These are phyloP conservation scores for Trichonephila clavipes DNA, from an alignment of 1,140 invertebrate genomes.

Conservation along the genomic window DNA sequence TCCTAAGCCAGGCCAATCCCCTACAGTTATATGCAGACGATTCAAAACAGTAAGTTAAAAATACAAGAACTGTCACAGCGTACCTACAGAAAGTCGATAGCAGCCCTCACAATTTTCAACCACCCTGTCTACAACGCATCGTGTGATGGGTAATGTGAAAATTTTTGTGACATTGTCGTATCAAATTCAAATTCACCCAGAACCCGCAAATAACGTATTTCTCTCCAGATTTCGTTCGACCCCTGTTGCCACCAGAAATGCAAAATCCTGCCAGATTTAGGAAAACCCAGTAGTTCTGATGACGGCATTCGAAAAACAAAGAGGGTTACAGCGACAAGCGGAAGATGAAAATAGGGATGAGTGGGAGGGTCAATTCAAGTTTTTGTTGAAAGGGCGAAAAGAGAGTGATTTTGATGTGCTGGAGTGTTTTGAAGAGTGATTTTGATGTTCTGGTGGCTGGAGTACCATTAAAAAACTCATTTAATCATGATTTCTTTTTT, in stretches of 20 bases:
- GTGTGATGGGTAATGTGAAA: slow-evolving; percentile 21
- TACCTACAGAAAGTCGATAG: slow-evolving; percentile 61
- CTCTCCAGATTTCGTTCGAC: not conserved
- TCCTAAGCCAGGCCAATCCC: not conserved
- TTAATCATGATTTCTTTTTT: too few relatives aligned
- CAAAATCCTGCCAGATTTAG: slow-evolving; percentile 51
- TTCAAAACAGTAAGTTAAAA: slow-evolving; percentile 33
- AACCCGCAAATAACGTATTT: slow-evolving; percentile 53
- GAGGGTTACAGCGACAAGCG: not conserved
- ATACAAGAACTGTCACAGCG: not conserved
- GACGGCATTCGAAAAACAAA: not conserved
- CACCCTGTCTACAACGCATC: not conserved
- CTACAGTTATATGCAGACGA: slow-evolving; percentile 8
- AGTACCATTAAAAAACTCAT: too few relatives aligned
- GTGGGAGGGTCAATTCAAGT: slow-evolving; percentile 1
- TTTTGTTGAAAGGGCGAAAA: not conserved
- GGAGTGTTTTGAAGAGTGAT: too few relatives aligned
- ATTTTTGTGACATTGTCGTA: slow-evolving; percentile 70
- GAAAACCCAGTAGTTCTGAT: not conserved
- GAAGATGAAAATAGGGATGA: slow-evolving; percentile 22
- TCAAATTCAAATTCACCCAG: slow-evolving; percentile 65
- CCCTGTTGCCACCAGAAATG: slow-evolving; percentile 38
- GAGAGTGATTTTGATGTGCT: slow-evolving; percentile 36
- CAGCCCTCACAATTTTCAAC: slow-evolving; percentile 39
- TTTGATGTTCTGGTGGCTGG: too few relatives aligned